A percentile compares a stretch with the other conserved stretches of the same genome.
These are phyloP conservation scores for Callipepla californica DNA, from an alignment of 2,113 vertebrate species.

Conservation along the genomic window DNA sequence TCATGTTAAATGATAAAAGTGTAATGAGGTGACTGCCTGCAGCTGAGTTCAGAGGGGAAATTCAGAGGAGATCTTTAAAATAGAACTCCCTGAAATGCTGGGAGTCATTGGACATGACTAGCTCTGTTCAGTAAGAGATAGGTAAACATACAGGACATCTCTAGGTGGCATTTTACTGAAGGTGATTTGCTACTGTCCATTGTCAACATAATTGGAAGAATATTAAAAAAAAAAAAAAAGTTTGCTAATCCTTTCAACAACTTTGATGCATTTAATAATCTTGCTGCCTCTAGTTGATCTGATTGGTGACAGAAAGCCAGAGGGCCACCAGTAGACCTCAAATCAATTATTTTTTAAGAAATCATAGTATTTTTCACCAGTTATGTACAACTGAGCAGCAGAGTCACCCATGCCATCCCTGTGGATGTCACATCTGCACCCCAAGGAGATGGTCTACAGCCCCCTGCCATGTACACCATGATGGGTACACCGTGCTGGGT, in stretches of 20 bases:
- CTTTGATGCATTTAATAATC: background rate
- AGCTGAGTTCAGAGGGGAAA: background rate
- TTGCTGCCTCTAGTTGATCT: background rate
- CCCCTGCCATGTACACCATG: background rate
- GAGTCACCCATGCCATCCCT: background rate
- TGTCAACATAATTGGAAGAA: background rate
- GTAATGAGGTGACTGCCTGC: constrained; percentile 18
- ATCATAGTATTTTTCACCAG: background rate
- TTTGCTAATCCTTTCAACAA: background rate
- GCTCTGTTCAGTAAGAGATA: background rate
- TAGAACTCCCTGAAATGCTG: background rate
- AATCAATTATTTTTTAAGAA: background rate
- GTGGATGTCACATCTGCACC: background rate
- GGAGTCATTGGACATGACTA: background rate
- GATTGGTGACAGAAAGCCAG: background rate
- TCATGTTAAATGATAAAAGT: background rate
- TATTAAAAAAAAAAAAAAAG: background rate
- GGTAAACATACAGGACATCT: background rate
- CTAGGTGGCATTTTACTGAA: background rate
- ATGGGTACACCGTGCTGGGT: background rate
- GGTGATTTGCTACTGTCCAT: background rate
- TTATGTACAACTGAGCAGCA: background rate
- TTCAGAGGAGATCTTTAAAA: background rate
- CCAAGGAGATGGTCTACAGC: background rate
- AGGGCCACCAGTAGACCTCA: background rate